Evolutionary conservation across 2,888 invertebrate genomes (phyloP), one percentile per base, ranked within the genome.

Genomic region (Microctonus hyperodae): DNA sequence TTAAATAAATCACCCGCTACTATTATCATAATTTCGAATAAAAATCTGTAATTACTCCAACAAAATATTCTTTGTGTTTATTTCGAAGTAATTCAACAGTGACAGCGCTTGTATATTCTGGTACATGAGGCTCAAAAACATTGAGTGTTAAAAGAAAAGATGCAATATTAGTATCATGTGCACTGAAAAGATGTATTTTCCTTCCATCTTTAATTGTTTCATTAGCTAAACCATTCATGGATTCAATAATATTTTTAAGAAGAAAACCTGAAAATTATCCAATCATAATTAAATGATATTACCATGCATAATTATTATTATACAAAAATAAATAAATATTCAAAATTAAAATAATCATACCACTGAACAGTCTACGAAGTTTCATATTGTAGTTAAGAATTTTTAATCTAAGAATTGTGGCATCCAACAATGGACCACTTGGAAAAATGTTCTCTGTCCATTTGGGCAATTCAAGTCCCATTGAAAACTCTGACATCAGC

Each of bases 321-420:
- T 28, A 3, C 28, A 28, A 5, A 28, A 16, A 50, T 50, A 2
- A 16, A 22, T 13, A 9, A 5, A 50, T 50, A 16, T 16, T 16
- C 4, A 9, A 40, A 40, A 57, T 64, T 20, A 16, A 25, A 64
- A 6, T 51, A 13, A 31, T 50, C 20, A 4, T 55, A 86, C 88
- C 89, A 51, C 88, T 88, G 67, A 88, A 88, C 0, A 88, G 84
- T 79, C 84, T 86, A 72, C 84, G 83, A 64, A 87, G 79, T 51
- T 84, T 76, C 58, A 83, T 85, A 71, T 86, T 87, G 69, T 86
- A 86, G 73, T 86, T 87, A 84, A 87, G 86, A 81, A 88, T 86
- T 9, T 87, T 85, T 70, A 88, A 88, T 70, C 88, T 87, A 68
- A 88, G 71, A 67, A 85, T 79, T 0, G 86, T 87, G 5, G 86